Base-by-base conservation (phyloP, 2,113 vertebrate species). In the Sorex araneus region DNA sequence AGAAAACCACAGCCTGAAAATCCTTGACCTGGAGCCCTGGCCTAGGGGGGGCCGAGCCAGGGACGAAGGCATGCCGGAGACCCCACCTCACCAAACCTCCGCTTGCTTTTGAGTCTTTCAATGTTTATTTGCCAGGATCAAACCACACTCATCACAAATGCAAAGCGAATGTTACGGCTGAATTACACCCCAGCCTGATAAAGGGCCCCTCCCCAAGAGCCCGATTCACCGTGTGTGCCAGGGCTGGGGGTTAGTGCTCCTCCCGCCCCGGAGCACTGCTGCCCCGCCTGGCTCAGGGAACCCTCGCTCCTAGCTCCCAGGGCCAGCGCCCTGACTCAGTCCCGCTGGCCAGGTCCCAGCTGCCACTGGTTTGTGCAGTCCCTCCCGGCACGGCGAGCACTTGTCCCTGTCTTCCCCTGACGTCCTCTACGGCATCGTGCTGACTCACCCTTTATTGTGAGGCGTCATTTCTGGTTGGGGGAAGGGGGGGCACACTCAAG, bases 51-150 rank as follows among this genome's bases (percentile, higher is more conserved):
- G 21, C 16, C 63, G 12, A 69, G 67, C 21, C 21, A 57, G 60
- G 23, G 87, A 90, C 32, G 89, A 75, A 75, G 6, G 19, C 28
- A 85, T 91, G 54, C 67, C 69, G 87, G 81, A 88, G 84, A 73
- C 83, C 0, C 11, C 11, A 32, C 19, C 1, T 50, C 64, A 75
- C 2, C n/a, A 91, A 87, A 57, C 18, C 54, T n/a, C 84, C 57
- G 40, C 40, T 40, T 40, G 40, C 7, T 40, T 7, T 40, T 40
- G 4, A 40, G 54, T 54, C 18, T 54, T 54, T 54, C 4, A 11
- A 16, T 54, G 11, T 54, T 54, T 54, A 54, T 54, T 54, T 15
- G 13, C 13, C 54, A 10, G 54, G 54, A 54, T 54, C 54, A 54
- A 12, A 54, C 54, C 12, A 15, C 54, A 7, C 40, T 40, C 40